Conservation (phyloP, 2,113 vertebrate genomes). For the Osmerus eperlanus region DNA sequence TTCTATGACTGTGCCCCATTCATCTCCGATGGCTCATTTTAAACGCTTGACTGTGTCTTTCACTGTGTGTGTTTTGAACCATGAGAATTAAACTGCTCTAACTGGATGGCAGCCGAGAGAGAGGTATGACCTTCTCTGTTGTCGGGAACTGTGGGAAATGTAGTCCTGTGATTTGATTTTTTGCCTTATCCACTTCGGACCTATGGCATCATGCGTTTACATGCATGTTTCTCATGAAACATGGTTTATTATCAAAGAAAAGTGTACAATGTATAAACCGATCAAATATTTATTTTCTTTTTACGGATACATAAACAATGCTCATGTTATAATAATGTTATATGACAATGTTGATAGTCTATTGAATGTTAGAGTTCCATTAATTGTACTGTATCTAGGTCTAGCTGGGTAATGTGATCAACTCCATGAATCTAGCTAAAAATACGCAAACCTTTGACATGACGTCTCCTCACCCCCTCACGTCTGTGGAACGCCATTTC, state of each 20-base stretch:
- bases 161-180: slow-evolving; percentile 51
- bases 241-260: slow-evolving; percentile 44
- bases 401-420: slow-evolving; percentile 46
- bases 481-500: slow-evolving; percentile 65
- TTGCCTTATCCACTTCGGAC: slow-evolving; percentile 57
- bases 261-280: slow-evolving; percentile 26
- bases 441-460: slow-evolving; percentile 46
- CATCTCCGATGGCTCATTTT: no score
- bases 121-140: background rate
- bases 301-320: slow-evolving; percentile 28
- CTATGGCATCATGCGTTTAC: slow-evolving; percentile 34
- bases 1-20: background rate
- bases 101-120: slow-evolving; percentile 19
- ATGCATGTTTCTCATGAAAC: slow-evolving; percentile 26
- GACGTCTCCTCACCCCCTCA: slow-evolving; percentile 53
- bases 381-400: slow-evolving; percentile 52
- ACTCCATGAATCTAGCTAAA: background rate
- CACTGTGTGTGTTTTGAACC: no score
- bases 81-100: no score
- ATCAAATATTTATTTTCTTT: slow-evolving; percentile 56
- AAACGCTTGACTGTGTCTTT: no score
- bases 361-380: slow-evolving; percentile 55
- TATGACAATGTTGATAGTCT: slow-evolving; percentile 53
- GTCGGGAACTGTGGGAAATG: slow-evolving; percentile 20
- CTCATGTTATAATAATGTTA: background rate